Percentiles rank a stretch among this genome's conserved stretches.
phyloP scores from a whole-genome alignment of 1,140 invertebrate genomes.

The Drosophila pruinosa region DNA sequence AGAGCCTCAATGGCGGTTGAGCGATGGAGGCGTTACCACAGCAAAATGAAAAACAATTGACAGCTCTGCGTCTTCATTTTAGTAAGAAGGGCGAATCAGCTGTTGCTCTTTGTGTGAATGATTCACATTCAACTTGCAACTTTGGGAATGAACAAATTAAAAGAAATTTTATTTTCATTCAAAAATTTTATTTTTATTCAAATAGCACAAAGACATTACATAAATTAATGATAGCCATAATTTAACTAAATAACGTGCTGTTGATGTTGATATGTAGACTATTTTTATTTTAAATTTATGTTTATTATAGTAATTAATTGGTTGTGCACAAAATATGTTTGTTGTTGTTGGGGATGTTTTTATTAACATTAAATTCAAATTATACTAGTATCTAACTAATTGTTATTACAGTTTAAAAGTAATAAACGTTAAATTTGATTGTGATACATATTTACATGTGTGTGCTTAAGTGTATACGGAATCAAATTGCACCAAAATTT shows the following conservation, averaged over 20 bases:
- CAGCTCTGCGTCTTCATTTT: neutral
- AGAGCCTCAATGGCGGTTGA: slow-evolving; percentile 32
- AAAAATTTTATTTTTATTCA: slow-evolving; percentile 62
- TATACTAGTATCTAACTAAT: slow-evolving; percentile 57
- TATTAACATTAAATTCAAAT: slow-evolving; percentile 49
- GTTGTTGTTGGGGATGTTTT: slow-evolving; percentile 22
- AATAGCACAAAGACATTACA: slow-evolving; percentile 68
- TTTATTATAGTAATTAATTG: slow-evolving; percentile 48
- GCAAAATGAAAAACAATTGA: slow-evolving; percentile 16
- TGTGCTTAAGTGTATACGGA: neutral
- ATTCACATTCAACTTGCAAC: too few relatives aligned
- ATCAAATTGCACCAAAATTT: slow-evolving; percentile 40
- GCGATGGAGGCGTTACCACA: slow-evolving; percentile 36
- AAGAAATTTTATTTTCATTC: slow-evolving; percentile 12
- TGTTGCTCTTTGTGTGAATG: slow-evolving; percentile 7
- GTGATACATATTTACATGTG: slow-evolving; percentile 58
- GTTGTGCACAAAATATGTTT: slow-evolving; percentile 49
- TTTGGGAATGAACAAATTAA: neutral
- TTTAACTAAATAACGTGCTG: slow-evolving; percentile 52
- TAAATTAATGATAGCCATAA: slow-evolving; percentile 67
- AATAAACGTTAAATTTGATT: slow-evolving; percentile 67
- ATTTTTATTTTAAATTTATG: slow-evolving; percentile 32
- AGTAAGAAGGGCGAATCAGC: slow-evolving; percentile 37
- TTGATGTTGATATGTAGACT: slow-evolving; percentile 44
- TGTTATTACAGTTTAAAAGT: slow-evolving; percentile 72